Conservation (phyloP, 2,797 vertebrate genomes). For the Vipera latastei region DNA sequence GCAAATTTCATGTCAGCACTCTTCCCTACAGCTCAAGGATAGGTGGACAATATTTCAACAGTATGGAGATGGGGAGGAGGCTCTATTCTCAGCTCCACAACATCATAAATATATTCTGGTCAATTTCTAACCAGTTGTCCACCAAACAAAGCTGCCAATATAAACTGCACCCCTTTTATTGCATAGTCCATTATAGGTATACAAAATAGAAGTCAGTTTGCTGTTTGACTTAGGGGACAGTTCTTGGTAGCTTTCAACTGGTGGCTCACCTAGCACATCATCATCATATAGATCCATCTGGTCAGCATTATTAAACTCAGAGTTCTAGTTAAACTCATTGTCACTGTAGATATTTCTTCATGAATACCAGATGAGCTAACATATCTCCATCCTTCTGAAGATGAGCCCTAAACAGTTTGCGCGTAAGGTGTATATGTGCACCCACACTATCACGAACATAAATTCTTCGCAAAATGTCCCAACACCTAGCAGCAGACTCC, state of each 20-base stretch:
- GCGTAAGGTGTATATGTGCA: too few relatives aligned
- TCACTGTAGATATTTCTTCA: background rate
- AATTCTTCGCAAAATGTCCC: too few relatives aligned
- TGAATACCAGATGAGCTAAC: too few relatives aligned
- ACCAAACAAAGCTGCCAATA: conserved; percentile 90
- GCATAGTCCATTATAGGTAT: conserved; percentile 71
- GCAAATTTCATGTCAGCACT: background rate
- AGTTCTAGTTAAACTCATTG: conserved; percentile 62
- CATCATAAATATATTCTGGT: background rate
- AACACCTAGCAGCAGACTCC: too few relatives aligned
- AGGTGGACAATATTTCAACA: background rate
- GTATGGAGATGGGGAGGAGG: too few relatives aligned
- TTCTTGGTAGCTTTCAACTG: conserved; percentile 64
- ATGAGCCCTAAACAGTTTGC: too few relatives aligned
- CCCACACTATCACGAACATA: too few relatives aligned
- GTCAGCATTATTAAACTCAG: conserved; percentile 81
- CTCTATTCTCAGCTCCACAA: background rate
- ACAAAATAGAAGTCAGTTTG: conserved; percentile 70
- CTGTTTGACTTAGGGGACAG: conserved; percentile 66
- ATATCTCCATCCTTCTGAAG: too few relatives aligned
- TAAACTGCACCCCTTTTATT: conserved; percentile 80
- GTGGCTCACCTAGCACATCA: conserved; percentile 79
- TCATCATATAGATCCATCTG: conserved; percentile 92
- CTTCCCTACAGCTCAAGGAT: background rate
- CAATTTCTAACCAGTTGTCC: background rate